phyloP scores from a whole-genome alignment of 2,888 invertebrate species.

The Chironomus tentans region DNA sequence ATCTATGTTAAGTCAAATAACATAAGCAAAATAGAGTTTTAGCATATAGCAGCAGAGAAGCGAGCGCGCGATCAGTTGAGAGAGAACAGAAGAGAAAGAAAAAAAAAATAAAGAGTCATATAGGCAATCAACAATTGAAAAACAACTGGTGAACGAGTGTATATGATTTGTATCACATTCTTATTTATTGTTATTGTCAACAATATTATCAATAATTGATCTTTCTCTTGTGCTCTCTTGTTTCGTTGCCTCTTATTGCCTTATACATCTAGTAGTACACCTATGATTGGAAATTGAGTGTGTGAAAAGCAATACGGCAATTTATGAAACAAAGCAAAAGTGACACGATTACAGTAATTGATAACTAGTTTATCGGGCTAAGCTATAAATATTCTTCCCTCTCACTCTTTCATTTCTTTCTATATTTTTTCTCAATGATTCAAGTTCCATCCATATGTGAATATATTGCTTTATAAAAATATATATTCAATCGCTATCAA shows the following conservation, averaged over 20 bases:
- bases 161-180: constrained; percentile 24
- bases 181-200: constrained; percentile 26
- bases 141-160: constrained; percentile 8
- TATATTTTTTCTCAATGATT: background rate
- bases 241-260: background rate
- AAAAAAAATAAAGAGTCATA: background rate
- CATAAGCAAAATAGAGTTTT: background rate
- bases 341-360: constrained; percentile 25
- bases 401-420: background rate
- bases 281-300: background rate
- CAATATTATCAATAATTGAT: constrained; percentile 25
- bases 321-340: constrained; percentile 12
- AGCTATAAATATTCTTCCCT: background rate
- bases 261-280: background rate
- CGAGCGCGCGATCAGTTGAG: background rate
- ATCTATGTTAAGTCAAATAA: background rate
- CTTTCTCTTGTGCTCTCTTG: constrained; percentile 15
- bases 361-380: constrained; percentile 23
- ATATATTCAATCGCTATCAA: constrained; percentile 5
- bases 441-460: too few species aligned
- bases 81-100: background rate
- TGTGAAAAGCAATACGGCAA: constrained; percentile 10
- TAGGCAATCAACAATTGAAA: background rate
- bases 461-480: too few species aligned
- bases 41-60: background rate